These are phyloP conservation scores for Lepus oiostolus DNA, from an alignment of 2,797 vertebrate species.

Conservation along the genomic window DNA sequence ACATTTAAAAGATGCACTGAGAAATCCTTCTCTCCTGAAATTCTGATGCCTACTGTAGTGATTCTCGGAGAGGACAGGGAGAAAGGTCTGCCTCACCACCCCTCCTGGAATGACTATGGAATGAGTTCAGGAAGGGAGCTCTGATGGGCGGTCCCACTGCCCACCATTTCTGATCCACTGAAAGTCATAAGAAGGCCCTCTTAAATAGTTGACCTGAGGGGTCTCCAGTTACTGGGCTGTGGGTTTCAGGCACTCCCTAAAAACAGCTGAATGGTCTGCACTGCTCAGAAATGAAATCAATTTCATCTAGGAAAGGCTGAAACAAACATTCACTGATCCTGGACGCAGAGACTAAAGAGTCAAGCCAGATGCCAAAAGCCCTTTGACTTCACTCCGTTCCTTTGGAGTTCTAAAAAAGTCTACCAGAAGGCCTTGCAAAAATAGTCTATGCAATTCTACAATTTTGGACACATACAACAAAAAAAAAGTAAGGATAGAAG, in stretches of 20 bases:
- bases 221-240: not conserved
- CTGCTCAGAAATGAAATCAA: slow-evolving; percentile 15
- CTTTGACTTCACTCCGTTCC: slow-evolving; percentile 42
- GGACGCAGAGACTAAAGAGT: not conserved
- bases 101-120: not conserved
- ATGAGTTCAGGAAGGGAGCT: not conserved
- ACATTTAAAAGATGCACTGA: slow-evolving; percentile 19
- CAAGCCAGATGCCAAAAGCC: not conserved
- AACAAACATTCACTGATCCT: slow-evolving; percentile 42
- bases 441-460: not conserved
- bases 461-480: slow-evolving; percentile 41
- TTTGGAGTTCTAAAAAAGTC: slow-evolving; percentile 48
- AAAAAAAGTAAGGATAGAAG: slow-evolving; percentile 3
- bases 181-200: not conserved
- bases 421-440: slow-evolving; percentile 22
- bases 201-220: not conserved
- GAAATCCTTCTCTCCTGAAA: slow-evolving; percentile 32
- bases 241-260: not conserved
- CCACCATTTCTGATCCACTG: not conserved
- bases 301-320: not conserved
- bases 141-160: not conserved
- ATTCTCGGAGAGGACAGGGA: not conserved
- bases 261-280: not conserved
- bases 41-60: not conserved
- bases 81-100: not conserved